Evolutionary conservation across 2,113 vertebrate genomes (phyloP).

Genomic region (Struthio camelus): DNA sequence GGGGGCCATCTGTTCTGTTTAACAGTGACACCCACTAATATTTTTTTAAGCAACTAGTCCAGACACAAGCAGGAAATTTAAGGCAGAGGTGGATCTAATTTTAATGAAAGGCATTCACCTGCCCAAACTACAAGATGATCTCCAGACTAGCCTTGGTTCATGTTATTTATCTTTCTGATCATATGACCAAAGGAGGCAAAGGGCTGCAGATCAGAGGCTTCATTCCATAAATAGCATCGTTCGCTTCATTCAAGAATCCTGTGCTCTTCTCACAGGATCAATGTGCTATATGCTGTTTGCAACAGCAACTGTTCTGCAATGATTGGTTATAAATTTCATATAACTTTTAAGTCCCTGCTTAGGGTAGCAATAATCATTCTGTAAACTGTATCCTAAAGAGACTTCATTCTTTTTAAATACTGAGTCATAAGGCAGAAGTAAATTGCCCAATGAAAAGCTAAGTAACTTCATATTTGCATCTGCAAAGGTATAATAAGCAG

Average conservation of each 20-base stretch:
- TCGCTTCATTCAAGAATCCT: neutral
- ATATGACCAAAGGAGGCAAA: neutral
- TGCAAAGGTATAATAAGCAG: neutral
- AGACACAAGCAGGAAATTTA: neutral
- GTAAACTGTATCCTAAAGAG: neutral
- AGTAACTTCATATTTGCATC: neutral
- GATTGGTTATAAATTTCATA: neutral
- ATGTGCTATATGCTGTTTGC: neutral
- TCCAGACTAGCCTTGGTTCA: neutral
- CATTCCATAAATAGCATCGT: neutral
- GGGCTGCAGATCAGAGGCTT: neutral
- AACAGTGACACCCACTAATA: neutral
- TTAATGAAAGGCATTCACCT: neutral
- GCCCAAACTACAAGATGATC: neutral
- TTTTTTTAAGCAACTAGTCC: neutral
- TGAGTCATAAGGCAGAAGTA: neutral
- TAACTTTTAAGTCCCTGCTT: neutral
- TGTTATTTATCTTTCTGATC: neutral
- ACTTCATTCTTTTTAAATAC: neutral
- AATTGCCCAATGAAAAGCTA: neutral
- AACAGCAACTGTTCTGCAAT: neutral
- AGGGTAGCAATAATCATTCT: neutral
- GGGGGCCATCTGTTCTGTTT: neutral
- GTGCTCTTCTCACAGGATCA: neutral
- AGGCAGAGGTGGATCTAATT: neutral